phyloP scores from a whole-genome alignment of 1,140 invertebrate genomes.

The Ericerus pela region DNA sequence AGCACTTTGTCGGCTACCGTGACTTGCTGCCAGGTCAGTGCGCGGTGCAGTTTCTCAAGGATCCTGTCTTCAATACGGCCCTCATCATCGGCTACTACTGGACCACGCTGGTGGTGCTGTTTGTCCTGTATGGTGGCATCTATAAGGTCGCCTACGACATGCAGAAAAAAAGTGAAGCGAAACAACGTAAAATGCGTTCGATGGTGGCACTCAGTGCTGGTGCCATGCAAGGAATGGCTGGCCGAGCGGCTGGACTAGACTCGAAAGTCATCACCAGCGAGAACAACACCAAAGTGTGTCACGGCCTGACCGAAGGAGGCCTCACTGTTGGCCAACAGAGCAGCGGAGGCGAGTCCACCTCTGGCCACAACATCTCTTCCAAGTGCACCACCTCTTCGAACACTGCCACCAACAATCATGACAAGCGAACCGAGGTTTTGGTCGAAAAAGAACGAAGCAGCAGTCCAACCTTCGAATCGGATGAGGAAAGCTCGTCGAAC shows the following conservation, averaged over 20 bases:
- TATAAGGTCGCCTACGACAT: conserved; percentile 97
- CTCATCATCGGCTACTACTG: conserved; percentile 97
- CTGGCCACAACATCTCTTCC: conserved; percentile 45
- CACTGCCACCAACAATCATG: conserved; percentile 29
- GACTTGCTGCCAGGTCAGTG: conserved; percentile 79
- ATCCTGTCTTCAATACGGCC: conserved; percentile 94
- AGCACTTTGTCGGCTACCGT: conserved; percentile 85
- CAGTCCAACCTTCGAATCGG: conserved; percentile 88
- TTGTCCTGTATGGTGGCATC: conserved; percentile 91
- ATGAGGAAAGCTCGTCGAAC: conserved; percentile 57
- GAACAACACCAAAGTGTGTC: conserved; percentile 34
- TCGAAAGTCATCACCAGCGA: conserved; percentile 34
- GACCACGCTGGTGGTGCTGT: conserved; percentile 84
- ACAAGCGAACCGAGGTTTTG: conserved; percentile 19
- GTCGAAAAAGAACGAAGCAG: conserved; percentile 81
- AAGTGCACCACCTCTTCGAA: conserved; percentile 39
- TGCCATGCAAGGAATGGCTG: conserved; percentile 76
- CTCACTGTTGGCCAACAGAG: conserved; percentile 22
- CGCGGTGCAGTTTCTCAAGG: conserved; percentile 93
- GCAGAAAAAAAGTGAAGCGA: conserved; percentile 92
- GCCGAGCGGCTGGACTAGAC: conserved; percentile 67
- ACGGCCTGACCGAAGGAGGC: conserved; percentile 14
- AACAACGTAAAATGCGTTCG: conserved; percentile 84
- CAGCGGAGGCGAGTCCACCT: conserved; percentile 36
- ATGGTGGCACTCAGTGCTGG: conserved; percentile 78